Percentiles rank a stretch among this genome's conserved stretches.
Evolutionary conservation across 2,113 vertebrate genomes (phyloP).

Genomic region (Tychaedon coryphoeus): DNA sequence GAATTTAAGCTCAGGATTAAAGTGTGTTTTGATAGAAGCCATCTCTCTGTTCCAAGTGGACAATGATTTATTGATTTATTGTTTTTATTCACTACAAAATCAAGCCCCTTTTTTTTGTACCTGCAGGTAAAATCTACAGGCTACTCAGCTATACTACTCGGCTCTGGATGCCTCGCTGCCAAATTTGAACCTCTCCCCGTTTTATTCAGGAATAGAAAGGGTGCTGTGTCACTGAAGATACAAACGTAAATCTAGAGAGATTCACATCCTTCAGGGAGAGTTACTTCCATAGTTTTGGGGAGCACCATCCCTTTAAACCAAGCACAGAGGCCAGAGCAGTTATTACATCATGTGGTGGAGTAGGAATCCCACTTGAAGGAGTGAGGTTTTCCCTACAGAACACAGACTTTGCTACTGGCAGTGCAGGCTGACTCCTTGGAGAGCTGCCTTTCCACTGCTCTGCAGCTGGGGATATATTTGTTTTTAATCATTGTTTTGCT

Average conservation of each 20-base stretch:
- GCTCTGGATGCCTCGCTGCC: neutral
- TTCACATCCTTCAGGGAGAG: neutral
- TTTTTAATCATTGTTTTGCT: neutral
- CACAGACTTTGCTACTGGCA: neutral
- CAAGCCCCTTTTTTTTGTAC: neutral
- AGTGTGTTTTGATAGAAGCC: neutral
- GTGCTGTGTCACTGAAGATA: neutral
- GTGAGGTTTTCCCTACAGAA: neutral
- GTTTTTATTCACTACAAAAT: neutral
- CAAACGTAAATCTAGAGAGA: neutral
- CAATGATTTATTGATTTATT: neutral
- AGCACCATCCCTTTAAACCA: neutral
- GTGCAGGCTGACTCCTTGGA: neutral
- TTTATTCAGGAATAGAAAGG: neutral
- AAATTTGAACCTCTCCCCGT: accelerated
- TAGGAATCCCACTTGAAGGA: neutral
- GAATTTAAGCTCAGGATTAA: neutral
- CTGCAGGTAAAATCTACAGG: neutral
- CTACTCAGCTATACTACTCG: neutral
- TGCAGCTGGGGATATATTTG: neutral
- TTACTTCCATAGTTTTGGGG: neutral
- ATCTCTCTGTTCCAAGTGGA: neutral
- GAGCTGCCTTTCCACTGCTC: neutral
- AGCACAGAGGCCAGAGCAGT: neutral
- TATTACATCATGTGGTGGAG: neutral